Evolutionary conservation across 1,140 invertebrate species (phyloP).

Genomic region (Diprion similis): DNA sequence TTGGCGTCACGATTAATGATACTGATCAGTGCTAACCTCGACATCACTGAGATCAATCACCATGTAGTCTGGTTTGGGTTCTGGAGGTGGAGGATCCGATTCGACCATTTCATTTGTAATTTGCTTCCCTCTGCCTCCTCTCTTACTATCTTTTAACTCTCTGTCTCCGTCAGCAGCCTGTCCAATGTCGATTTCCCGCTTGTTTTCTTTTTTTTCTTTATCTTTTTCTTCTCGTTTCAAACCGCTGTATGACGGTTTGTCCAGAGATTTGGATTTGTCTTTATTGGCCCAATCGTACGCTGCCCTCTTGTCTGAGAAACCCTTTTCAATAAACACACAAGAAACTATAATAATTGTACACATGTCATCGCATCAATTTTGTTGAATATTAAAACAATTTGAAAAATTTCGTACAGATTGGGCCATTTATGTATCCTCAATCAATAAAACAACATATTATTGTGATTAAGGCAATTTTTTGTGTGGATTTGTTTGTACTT

Average conservation of each 20-base stretch:
- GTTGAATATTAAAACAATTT: too few species aligned
- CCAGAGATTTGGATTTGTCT: slow-evolving; percentile 55
- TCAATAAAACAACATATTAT: too few species aligned
- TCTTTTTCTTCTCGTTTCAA: slow-evolving; percentile 53
- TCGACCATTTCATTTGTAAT: slow-evolving; percentile 59
- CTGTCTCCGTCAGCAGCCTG: slow-evolving; percentile 36
- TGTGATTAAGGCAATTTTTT: too few species aligned
- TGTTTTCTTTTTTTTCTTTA: slow-evolving; percentile 50
- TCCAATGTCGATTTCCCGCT: slow-evolving; percentile 28
- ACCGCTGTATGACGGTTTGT: slow-evolving; percentile 49
- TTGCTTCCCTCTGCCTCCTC: slow-evolving; percentile 49
- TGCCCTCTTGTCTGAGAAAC: slow-evolving; percentile 47
- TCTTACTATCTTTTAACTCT: slow-evolving; percentile 41
- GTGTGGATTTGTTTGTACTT: too few species aligned
- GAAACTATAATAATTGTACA: too few species aligned
- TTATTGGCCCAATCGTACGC: slow-evolving; percentile 56
- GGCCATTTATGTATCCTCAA: too few species aligned
- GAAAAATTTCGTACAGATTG: too few species aligned
- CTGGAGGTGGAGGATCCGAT: slow-evolving; percentile 52
- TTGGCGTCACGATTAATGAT: too few species aligned
- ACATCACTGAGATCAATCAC: slow-evolving; percentile 55
- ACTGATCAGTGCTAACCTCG: slow-evolving; percentile 44
- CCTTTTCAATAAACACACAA: slow-evolving; percentile 34
- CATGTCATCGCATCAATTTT: too few species aligned
- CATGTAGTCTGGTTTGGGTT: slow-evolving; percentile 59